A percentile compares a stretch with the other conserved stretches of the same genome.
Conservation (phyloP, 2,888 invertebrate genomes). For the Synergus gifuensis region DNA sequence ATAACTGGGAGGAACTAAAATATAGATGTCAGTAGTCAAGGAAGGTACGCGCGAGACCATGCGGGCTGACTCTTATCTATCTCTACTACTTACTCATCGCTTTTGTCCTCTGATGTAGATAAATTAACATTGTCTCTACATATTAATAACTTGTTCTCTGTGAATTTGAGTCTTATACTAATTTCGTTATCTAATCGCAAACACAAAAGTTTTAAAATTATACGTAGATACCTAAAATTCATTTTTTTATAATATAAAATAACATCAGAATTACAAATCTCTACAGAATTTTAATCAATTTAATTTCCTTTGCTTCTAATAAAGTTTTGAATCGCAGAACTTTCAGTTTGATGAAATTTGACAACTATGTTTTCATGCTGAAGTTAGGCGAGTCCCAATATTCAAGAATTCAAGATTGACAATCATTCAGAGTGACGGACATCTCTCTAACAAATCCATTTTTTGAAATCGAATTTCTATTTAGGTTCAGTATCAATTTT, state of each 20-base stretch:
- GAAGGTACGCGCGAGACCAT: background rate
- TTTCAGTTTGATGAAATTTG: background rate
- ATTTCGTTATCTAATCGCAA: too few species aligned
- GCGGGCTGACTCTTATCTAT: background rate
- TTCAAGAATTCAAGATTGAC: background rate
- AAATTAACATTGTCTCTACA: background rate
- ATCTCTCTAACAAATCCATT: background rate
- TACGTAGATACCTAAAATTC: too few species aligned
- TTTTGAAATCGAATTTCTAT: background rate
- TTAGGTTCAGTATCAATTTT: background rate
- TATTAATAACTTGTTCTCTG: background rate
- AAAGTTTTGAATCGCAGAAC: background rate
- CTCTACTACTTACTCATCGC: background rate
- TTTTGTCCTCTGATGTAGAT: background rate
- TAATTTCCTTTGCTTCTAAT: too few species aligned
- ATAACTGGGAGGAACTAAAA: background rate
- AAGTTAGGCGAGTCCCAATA: background rate
- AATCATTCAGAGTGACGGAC: background rate
- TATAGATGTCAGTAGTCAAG: background rate
- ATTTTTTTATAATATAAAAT: too few species aligned
- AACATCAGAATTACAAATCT: too few species aligned
- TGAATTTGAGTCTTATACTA: background rate
- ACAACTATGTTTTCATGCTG: background rate
- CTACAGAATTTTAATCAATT: too few species aligned
- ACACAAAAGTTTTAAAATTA: too few species aligned